Conservation (phyloP, 1,140 invertebrate genomes). For the Spodoptera litura region DNA sequence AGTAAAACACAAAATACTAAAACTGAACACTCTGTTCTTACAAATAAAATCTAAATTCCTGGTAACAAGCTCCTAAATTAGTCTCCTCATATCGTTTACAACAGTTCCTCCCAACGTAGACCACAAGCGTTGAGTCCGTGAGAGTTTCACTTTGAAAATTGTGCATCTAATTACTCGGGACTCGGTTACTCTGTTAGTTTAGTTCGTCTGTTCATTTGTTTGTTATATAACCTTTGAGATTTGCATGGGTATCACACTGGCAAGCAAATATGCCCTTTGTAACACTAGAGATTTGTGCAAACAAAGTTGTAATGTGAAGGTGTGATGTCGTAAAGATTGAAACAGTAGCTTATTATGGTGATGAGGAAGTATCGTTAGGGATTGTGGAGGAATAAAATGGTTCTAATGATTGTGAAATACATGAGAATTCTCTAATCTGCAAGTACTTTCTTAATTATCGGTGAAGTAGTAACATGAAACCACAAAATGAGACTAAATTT, state of each 20-base stretch:
- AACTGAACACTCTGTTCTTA: too few relatives aligned
- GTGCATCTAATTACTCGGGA: conserved; percentile 50
- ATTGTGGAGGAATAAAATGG: too few relatives aligned
- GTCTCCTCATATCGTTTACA: conserved; percentile 36
- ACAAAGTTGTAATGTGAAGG: background rate
- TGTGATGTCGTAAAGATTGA: background rate
- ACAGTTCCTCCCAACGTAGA: conserved; percentile 36
- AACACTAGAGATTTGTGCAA: conserved; percentile 18
- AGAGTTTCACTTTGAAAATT: conserved; percentile 51
- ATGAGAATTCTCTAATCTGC: too few relatives aligned
- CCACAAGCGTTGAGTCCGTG: conserved; percentile 41
- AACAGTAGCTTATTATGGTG: background rate
- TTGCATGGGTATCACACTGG: conserved; percentile 7
- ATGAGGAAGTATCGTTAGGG: too few relatives aligned
- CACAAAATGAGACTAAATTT: too few relatives aligned
- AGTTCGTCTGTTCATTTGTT: conserved; percentile 28
- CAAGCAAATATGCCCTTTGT: conserved; percentile 8
- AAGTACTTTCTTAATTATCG: too few relatives aligned
- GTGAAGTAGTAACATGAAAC: too few relatives aligned
- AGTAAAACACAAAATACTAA: background rate
- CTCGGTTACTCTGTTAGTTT: conserved; percentile 49
- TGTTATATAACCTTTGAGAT: conserved; percentile 23
- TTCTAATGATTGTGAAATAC: too few relatives aligned
- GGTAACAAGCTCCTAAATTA: background rate
- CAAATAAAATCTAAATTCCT: background rate